Evolutionary conservation across 2,888 invertebrate genomes (phyloP), one percentile per base, ranked within the genome.

Genomic region (Chloroclystis v-ata): DNA sequence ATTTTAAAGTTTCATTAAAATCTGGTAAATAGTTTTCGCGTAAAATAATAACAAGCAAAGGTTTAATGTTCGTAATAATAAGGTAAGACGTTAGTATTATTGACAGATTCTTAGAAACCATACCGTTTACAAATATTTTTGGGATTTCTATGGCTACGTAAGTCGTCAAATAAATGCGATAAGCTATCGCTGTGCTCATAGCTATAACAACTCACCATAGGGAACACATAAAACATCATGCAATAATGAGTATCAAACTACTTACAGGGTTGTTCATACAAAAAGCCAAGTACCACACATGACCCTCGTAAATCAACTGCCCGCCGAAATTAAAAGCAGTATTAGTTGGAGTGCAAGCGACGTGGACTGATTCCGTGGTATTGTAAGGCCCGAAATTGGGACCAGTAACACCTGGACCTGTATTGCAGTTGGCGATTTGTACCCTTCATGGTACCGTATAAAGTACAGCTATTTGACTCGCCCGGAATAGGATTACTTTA

Each of bases 261-360:
- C 10, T 20, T 28, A 28, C 10, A 10, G 20, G n/a, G 10, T 20
- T 35, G 20, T 35, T 10, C n/a, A 28, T 40, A 44, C 28, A 41
- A 44, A 42, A 9, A 30, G 11, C 13, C 10, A 72, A 69, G 75
- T 55, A 62, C 62, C 69, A 78, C 70, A 78, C 75, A 79, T 72
- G 76, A 77, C 72, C 72, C 70, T 72, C 78, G 75, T 84, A 82
- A 82, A 84, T 84, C 82, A 84, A 72, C 70, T 67, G 72, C 72
- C 72, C 69, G 67, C 72, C 71, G 72, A 82, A 82, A 84, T 83
- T 83, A 82, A 83, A 84, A 82, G 67, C 75, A 68, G 72, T 76
- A 81, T 83, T 83, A 82, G 81, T 84, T 75, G 72, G 69, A 74
- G 66, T 67, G 63, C 60, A 70, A 64, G 60, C 56, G 77, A 80